phyloP scores from a whole-genome alignment of 2,888 invertebrate genomes.

The Venustoraphidia nigricollis region DNA sequence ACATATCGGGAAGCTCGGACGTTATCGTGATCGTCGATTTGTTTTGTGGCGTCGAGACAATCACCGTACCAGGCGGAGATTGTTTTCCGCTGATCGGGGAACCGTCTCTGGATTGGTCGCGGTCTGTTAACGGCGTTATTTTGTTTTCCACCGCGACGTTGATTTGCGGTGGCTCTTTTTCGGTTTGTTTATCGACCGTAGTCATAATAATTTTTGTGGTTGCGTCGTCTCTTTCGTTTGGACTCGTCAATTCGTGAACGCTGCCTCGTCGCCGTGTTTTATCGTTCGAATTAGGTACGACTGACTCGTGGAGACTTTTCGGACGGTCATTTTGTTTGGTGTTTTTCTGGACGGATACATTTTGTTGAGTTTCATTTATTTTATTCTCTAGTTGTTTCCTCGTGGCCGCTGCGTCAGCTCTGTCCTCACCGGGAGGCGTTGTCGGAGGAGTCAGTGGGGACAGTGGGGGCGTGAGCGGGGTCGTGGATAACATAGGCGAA shows the following conservation, averaged over 20 bases:
- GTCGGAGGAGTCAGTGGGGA: slow-evolving; percentile 24
- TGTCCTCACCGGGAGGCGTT: slow-evolving; percentile 4
- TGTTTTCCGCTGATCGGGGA: background rate
- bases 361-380: background rate
- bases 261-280: too few species aligned
- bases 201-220: too few species aligned
- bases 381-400: background rate
- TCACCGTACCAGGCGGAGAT: slow-evolving; percentile 15
- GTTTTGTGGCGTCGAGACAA: slow-evolving; percentile 20
- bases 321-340: too few species aligned
- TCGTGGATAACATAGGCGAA: slow-evolving; percentile 21
- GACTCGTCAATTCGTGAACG: too few species aligned
- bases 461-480: slow-evolving; percentile 24
- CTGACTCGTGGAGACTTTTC: too few species aligned
- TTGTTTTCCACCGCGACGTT: background rate
- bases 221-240: too few species aligned
- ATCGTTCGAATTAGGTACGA: too few species aligned
- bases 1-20: slow-evolving; percentile 37
- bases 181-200: too few species aligned
- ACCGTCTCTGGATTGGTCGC: background rate
- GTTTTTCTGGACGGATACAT: too few species aligned
- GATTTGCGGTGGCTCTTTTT: background rate
- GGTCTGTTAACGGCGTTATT: background rate
- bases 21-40: slow-evolving; percentile 33
- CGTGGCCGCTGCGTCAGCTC: slow-evolving; percentile 1